Evolutionary conservation across 2,797 vertebrate genomes (phyloP).

Genomic region (Pagetopsis macropterus): DNA sequence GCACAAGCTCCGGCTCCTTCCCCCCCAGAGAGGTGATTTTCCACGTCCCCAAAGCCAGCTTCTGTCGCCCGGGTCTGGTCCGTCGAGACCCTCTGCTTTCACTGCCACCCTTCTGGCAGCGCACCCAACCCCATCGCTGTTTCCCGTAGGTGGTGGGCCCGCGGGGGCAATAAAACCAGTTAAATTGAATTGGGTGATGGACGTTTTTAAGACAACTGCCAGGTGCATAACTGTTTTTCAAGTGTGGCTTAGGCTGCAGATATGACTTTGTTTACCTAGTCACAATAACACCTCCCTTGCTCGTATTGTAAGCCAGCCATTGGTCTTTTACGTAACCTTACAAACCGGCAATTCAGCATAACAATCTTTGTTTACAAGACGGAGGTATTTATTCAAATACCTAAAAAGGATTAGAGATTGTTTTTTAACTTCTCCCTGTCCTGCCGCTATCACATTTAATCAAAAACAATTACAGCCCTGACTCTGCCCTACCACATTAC

Average conservation of each 20-base stretch:
- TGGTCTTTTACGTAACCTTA: constrained; percentile 11
- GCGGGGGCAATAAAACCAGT: too few species aligned
- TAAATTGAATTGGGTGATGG: not conserved
- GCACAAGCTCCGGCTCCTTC: too few species aligned
- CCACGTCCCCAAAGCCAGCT: too few species aligned
- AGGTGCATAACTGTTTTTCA: not conserved
- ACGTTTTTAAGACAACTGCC: not conserved
- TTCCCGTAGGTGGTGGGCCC: too few species aligned
- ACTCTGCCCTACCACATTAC: constrained; percentile 43
- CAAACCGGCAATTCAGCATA: constrained; percentile 32
- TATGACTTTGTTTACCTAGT: constrained; percentile 18
- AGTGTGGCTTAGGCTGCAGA: constrained; percentile 11
- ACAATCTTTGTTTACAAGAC: constrained; percentile 26
- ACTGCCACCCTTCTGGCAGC: too few species aligned
- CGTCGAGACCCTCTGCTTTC: too few species aligned
- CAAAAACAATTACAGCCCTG: constrained; percentile 58
- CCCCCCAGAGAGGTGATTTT: too few species aligned
- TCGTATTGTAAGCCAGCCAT: not conserved
- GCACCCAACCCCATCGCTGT: too few species aligned
- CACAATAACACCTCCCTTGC: constrained; percentile 4
- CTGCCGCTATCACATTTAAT: constrained; percentile 52
- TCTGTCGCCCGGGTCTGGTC: too few species aligned
- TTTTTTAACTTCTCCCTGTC: constrained; percentile 33
- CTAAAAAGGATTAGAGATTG: constrained; percentile 32
- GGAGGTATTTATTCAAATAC: constrained; percentile 31